Evolutionary conservation across 2,113 vertebrate genomes (phyloP).

Genomic region (Cervus canadensis): DNA sequence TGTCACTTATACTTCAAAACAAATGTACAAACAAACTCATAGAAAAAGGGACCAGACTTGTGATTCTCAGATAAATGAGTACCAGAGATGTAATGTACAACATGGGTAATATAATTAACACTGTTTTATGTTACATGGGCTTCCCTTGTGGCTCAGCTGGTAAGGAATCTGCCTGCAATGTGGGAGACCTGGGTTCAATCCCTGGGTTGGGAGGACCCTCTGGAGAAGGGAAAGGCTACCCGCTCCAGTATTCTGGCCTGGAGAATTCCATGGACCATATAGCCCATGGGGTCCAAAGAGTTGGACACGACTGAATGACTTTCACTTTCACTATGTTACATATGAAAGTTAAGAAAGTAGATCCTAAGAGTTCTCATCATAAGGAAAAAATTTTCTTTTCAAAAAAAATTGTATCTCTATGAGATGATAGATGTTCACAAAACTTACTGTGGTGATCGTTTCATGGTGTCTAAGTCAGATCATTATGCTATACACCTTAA

Average conservation of each 20-base stretch:
- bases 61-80: not conserved
- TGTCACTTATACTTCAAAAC: not conserved
- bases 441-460: not conserved
- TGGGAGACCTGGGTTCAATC: not conserved
- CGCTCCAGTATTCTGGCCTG: not conserved
- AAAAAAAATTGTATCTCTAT: not conserved
- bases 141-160: not conserved
- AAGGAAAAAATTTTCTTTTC: not conserved
- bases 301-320: rapidly evolving
- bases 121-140: not conserved
- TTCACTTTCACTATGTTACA: not conserved
- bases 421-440: not conserved
- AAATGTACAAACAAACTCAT: not conserved
- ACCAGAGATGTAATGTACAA: not conserved
- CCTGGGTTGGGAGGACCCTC: not conserved
- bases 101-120: not conserved
- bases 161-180: not conserved
- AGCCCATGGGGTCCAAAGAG: not conserved
- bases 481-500: not conserved
- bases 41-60: not conserved
- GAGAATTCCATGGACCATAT: not conserved
- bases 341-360: not conserved
- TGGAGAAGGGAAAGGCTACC: not conserved
- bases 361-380: not conserved
- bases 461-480: not conserved